Base-by-base conservation (phyloP, 2,888 invertebrate species). In the Polyploca ridens region DNA sequence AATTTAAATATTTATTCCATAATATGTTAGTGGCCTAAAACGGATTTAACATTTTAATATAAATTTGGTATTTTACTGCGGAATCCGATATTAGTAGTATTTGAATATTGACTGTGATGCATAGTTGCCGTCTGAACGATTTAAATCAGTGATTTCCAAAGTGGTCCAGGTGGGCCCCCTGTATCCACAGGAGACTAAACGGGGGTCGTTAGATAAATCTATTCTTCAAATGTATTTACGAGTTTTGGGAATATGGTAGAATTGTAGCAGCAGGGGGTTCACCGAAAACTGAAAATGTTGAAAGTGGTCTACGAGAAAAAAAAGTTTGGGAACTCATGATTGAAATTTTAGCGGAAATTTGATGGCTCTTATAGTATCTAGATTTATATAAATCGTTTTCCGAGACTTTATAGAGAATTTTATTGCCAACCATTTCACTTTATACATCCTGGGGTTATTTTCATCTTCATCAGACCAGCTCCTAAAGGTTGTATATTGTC, bases 301-400 rank as follows among this genome's bases (percentile, higher is more conserved):
- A n/a, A n/a, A n/a, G n/a, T n/a, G n/a, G n/a, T n/a, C n/a, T n/a
- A n/a, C n/a, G n/a, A n/a, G n/a, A n/a, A n/a, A n/a, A n/a, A n/a
- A n/a, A n/a, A n/a, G n/a, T n/a, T n/a, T n/a, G n/a, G n/a, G n/a
- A n/a, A n/a, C n/a, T n/a, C n/a, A n/a, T n/a, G n/a, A n/a, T n/a
- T n/a, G n/a, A n/a, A n/a, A 64, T 66, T 65, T 66, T 65, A 63
- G 63, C 73, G 79, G 79, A 80, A 78, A 81, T 80, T 72, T 73
- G 69, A 69, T 73, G 67, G 69, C 65, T 62, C 27, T 27, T 13
- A 60, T 41, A 19, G 6, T 13, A 44, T 61, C 61, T 44, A 11
- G 16, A 10, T 10, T 16, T 54, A 54, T 54, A 19, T 16, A 54
- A 19, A 54, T 8, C 49, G 19, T 8, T 54, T 54, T 3, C 1